Conservation (phyloP, 2,113 vertebrate genomes). For the Perca fluviatilis region DNA sequence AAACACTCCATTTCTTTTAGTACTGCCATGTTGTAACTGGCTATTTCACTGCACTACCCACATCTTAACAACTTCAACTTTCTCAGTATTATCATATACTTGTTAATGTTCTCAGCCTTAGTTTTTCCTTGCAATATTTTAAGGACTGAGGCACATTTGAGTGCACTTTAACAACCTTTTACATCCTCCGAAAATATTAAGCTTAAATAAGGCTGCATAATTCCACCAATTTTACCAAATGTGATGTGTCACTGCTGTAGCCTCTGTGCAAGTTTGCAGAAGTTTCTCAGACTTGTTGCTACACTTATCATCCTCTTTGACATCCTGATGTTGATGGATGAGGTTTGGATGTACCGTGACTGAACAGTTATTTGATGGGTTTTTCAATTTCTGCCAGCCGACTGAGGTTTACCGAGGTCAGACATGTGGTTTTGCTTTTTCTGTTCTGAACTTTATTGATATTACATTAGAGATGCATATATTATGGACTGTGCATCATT, state of each 20-base stretch:
- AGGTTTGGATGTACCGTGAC: slow-evolving; percentile 44
- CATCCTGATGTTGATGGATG: slow-evolving; percentile 52
- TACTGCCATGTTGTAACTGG: not conserved
- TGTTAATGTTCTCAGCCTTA: not conserved
- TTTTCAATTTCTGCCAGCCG: slow-evolving; percentile 20
- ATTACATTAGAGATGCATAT: slow-evolving; percentile 45
- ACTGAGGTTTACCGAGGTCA: slow-evolving; percentile 38
- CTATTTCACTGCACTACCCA: not conserved
- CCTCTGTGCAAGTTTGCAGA: slow-evolving; percentile 2
- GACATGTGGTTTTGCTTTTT: not conserved
- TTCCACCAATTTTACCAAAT: not conserved
- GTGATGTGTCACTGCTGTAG: not conserved
- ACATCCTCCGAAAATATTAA: not conserved
- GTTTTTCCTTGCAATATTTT: not conserved
- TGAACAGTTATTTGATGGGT: slow-evolving; percentile 22
- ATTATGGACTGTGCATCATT: slow-evolving; percentile 29
- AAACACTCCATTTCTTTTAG: not conserved
- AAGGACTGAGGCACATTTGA: not conserved
- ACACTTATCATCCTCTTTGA: slow-evolving; percentile 13
- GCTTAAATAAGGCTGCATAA: not conserved
- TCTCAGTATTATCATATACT: not conserved
- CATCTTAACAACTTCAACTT: not conserved
- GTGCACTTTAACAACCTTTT: not conserved
- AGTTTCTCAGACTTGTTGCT: slow-evolving; percentile 31
- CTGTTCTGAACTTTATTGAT: slow-evolving; percentile 3